These are phyloP conservation scores for Xenentodon cancila DNA, from an alignment of 2,797 vertebrate species.

Conservation along the genomic window DNA sequence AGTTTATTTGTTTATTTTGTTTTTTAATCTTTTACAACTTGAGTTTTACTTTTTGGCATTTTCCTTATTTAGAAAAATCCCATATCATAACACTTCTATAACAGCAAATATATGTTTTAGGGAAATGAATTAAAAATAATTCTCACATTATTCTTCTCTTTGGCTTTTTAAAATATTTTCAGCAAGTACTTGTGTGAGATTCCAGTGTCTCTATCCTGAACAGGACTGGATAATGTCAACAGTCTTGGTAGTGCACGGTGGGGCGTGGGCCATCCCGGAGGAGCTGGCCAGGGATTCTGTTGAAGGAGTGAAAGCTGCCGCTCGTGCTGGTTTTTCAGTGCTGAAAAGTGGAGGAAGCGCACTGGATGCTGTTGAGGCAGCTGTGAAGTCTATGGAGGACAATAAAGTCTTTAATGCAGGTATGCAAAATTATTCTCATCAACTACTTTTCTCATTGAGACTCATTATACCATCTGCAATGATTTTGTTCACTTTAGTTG, in stretches of 20 bases:
- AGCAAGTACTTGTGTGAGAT: too few relatives aligned
- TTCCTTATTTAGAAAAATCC: too few relatives aligned
- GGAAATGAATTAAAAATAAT: too few relatives aligned
- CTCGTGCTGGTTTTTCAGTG: constrained; percentile 60
- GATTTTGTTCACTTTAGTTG: not conserved
- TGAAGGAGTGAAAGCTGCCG: constrained; percentile 79
- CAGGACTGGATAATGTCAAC: constrained; percentile 66
- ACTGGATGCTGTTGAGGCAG: constrained; percentile 81
- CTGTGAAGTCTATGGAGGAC: constrained; percentile 80
- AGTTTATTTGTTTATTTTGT: too few relatives aligned
- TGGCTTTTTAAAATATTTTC: too few relatives aligned
- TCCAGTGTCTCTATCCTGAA: too few relatives aligned
- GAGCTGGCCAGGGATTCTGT: constrained; percentile 66
- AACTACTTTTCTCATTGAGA: not conserved
- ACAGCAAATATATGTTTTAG: too few relatives aligned
- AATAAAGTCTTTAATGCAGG: constrained; percentile 79
- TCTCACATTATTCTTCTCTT: too few relatives aligned
- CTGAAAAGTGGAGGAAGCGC: constrained; percentile 73
- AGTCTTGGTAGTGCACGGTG: constrained; percentile 84
- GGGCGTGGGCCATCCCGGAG: constrained; percentile 84
- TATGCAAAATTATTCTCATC: constrained; percentile 14
- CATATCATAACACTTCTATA: too few relatives aligned
- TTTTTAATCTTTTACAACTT: too few relatives aligned
- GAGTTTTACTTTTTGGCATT: too few relatives aligned
- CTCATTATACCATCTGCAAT: not conserved